Evolutionary conservation across 1,140 invertebrate genomes (phyloP).

Genomic region (Papilio helenus): DNA sequence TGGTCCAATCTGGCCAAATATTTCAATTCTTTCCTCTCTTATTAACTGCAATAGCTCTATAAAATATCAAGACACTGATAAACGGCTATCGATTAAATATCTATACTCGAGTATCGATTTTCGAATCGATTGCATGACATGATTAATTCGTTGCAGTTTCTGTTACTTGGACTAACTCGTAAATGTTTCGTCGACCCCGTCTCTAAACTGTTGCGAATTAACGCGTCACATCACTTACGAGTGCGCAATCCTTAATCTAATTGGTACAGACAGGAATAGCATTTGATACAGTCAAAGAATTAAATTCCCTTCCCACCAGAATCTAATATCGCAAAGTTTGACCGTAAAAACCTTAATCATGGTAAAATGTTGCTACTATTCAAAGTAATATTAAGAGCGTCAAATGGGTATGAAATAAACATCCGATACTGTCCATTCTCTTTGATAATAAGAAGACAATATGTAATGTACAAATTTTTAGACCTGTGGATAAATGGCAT

Average conservation of each 20-base stretch:
- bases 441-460: too few species aligned
- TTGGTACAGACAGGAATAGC: neutral
- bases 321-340: neutral
- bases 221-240: slow-evolving; percentile 5
- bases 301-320: neutral
- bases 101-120: neutral
- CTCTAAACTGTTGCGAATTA: slow-evolving; percentile 21
- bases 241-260: slow-evolving; percentile 9
- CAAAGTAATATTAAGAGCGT: too few species aligned
- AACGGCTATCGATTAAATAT: too few species aligned
- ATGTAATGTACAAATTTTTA: neutral
- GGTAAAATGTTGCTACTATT: too few species aligned
- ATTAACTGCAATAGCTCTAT: too few species aligned
- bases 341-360: too few species aligned
- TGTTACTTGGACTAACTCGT: neutral
- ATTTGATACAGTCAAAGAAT: neutral
- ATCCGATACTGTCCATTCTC: too few species aligned
- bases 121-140: neutral
- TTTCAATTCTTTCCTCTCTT: too few species aligned
- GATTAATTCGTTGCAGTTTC: neutral
- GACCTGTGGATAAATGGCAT: neutral
- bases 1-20: too few species aligned
- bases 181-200: slow-evolving; percentile 11
- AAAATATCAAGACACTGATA: too few species aligned
- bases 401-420: too few species aligned